Base-by-base conservation (phyloP, 2,797 vertebrate species). In the Austrolebias charrua region DNA sequence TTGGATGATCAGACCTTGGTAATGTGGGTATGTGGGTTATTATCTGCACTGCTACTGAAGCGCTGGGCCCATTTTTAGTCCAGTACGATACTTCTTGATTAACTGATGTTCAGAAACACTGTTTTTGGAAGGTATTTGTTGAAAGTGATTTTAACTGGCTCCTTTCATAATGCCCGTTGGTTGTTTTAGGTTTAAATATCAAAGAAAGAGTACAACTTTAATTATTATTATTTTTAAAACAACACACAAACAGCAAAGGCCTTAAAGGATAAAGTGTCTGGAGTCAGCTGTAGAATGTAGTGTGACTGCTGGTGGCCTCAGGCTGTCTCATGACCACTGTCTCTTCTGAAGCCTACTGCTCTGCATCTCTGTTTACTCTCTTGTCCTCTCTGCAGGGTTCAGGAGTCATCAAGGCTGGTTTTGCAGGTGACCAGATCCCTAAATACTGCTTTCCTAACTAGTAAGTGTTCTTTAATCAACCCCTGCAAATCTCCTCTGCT, bases 361-460 rank as follows among this genome's bases (percentile, higher is more conserved):
- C 16, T 24, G 4, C 46, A 52, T 56, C 43, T 18, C 28, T 20
- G 3, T 42, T 55, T 19, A 43, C 35, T 45, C 1, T 64, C 28
- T 0, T 73, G 1, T 73, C 38, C 52, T 18, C 55, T 55, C 43
- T 68, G 7, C 79, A 96, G 95, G 95, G 95, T 62, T 96, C 95
- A 0, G 95, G 95, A 33, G 93, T 95, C 18, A 94, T 96, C 79
- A 96, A 96, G 86, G 95, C 95, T 72, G 95, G 95, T 24, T 96
- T 96, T 79, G 95, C 95, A 18, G 95, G 95, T 80, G 95, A 96
- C 89, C 95, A 96, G 91, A 96, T 96, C 81, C 95, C 95, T 18
- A 96, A 96, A 90, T 96, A 95, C 87, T 95, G 95, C 75, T 96
- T 96, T 76, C 95, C 94, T 5, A 96, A 96, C 89, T 96, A 95